These are phyloP conservation scores for Argyrosomus japonicus DNA, from an alignment of 2,113 vertebrate species.

Conservation along the genomic window DNA sequence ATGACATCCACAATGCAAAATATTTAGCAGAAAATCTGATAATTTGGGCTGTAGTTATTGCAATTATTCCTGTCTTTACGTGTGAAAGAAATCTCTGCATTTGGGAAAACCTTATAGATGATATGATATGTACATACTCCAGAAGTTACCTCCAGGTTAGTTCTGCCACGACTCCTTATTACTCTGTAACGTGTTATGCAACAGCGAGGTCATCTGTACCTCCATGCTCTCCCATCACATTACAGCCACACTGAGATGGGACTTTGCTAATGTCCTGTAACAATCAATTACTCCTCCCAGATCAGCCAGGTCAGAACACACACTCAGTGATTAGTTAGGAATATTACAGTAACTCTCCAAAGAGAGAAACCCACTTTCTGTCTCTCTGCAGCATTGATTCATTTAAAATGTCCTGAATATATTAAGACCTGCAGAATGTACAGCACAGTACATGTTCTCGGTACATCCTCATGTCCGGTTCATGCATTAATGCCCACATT, in stretches of 20 bases:
- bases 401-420: constrained; percentile 30
- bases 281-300: constrained; percentile 48
- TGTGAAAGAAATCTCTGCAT: too few species aligned
- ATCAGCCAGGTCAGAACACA: constrained; percentile 24
- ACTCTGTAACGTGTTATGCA: constrained; percentile 23
- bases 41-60: neutral
- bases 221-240: constrained; percentile 41
- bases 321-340: constrained; percentile 6
- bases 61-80: neutral
- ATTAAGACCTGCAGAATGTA: neutral
- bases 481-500: constrained; percentile 9
- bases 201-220: constrained; percentile 37
- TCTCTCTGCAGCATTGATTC: constrained; percentile 21
- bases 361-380: neutral
- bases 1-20: neutral
- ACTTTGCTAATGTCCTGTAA: constrained; percentile 67
- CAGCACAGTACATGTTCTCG: constrained; percentile 4
- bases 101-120: neutral
- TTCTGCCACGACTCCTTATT: neutral
- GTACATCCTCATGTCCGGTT: neutral
- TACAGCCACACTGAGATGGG: constrained; percentile 55
- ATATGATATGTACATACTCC: neutral
- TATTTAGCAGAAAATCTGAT: neutral
- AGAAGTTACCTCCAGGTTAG: neutral
- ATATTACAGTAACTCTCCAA: constrained; percentile 9